Evolutionary conservation across 2,113 vertebrate species (phyloP), one percentile per base, ranked within the genome.

Genomic region (Cnemophilus loriae): DNA sequence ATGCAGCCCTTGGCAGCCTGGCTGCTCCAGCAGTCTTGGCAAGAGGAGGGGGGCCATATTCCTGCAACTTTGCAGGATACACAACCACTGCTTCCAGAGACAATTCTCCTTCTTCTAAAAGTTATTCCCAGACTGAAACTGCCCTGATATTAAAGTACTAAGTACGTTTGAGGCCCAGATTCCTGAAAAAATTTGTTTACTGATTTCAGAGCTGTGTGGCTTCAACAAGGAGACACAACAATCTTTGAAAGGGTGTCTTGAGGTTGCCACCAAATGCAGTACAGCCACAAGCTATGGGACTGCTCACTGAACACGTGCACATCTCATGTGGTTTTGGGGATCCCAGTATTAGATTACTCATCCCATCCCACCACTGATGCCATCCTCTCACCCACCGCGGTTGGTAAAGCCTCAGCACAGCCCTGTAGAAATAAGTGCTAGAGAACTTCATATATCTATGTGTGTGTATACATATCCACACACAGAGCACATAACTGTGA

Each of bases 1-100:
- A 52, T 0, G 0, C 22, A 71, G 84, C 20, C 15, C 20, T 26
- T 2, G 0, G 63, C 30, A 60, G 17, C 11, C 8, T 6, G 46
- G 49, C 52, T 86, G 47, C 52, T 84, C 50, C 60, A 67, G 52
- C 18, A 64, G 33, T 9, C 60, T 61, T 20, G 13, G 26, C 2
- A 1, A 71, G 32, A 64, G n/a, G 3, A 68, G 11, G 15, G 49
- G 86, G 37, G 7, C 44, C 12, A 13, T 28, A 30, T 8, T 33
- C 17, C 79, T 55, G 27, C 41, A 81, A 5, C n/a, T 61, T 3
- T 3, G 26, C 68, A 61, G 46, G 21, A 53, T 14, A 63, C 33
- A 39, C 37, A 64, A 16, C 23, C 1, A 0, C 46, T 47, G 42
- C 42, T 75, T 50, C 39, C n/a, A 77, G 13, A 35, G 35, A 30